These are phyloP conservation scores for Solenodon paradoxus DNA, from an alignment of 2,113 vertebrate genomes.

Conservation along the genomic window DNA sequence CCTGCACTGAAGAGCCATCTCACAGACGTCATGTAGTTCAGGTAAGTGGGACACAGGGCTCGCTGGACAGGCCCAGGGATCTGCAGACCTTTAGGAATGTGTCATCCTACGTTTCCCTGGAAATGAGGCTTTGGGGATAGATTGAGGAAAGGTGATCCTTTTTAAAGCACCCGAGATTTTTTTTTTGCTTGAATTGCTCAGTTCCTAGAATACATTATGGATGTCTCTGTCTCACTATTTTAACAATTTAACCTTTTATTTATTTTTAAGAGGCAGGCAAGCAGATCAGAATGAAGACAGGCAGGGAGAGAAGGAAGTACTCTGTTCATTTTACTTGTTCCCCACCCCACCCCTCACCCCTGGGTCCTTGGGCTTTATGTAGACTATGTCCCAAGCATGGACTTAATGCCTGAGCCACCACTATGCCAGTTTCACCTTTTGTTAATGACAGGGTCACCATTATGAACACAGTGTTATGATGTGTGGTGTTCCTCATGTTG, in stretches of 20 bases:
- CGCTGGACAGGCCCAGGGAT: background rate
- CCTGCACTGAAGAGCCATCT: background rate
- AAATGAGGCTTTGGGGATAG: background rate
- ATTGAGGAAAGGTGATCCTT: background rate
- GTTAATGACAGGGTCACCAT: background rate
- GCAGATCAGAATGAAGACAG: no score
- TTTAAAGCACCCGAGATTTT: background rate
- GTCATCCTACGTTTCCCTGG: background rate
- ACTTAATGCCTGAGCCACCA: no score
- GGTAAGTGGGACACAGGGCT: rapidly evolving
- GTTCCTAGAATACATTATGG: background rate
- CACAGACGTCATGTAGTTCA: rapidly evolving
- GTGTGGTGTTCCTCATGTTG: rapidly evolving
- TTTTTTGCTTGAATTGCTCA: background rate
- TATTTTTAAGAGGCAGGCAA: no score
- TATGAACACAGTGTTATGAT: background rate
- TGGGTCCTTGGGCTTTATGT: no score
- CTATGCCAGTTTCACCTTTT: no score
- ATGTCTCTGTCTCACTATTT: background rate
- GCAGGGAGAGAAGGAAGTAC: no score
- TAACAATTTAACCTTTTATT: background rate
- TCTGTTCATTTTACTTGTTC: no score
- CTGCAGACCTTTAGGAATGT: background rate
- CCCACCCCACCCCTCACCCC: no score
- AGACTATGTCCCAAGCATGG: no score